A percentile compares a stretch with the other conserved stretches of the same genome.
phyloP scores from a whole-genome alignment of 2,888 invertebrate genomes.

The Hirtodrosophila trivittata region DNA sequence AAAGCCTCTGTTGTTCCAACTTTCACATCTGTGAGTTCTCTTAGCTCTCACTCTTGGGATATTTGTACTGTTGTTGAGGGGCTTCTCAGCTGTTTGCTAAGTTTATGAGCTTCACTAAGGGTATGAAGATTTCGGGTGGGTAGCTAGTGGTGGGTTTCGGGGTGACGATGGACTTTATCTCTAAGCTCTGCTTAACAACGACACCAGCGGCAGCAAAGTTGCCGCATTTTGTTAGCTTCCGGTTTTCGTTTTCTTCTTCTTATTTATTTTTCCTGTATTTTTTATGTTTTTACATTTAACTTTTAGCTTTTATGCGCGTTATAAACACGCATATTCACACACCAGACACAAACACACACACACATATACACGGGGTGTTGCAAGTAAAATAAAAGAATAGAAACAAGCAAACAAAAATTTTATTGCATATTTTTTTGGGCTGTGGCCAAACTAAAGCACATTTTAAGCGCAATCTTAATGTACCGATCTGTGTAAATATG shows the following conservation, averaged over 20 bases:
- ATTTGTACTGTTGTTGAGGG: constrained; percentile 15
- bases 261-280: constrained; percentile 7
- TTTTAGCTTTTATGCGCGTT: constrained; percentile 36
- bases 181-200: constrained; percentile 47
- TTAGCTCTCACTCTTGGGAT: too few relatives aligned
- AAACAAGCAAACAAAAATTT: constrained; percentile 10
- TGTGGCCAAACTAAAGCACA: constrained; percentile 10
- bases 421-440: constrained; percentile 41
- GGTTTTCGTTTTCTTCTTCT: constrained; percentile 12
- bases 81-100: constrained; percentile 45
- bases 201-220: constrained; percentile 45
- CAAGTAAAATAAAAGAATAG: constrained; percentile 10
- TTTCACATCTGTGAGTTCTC: too few relatives aligned
- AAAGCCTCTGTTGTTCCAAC: too few relatives aligned
- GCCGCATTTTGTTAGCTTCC: constrained; percentile 32
- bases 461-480: constrained; percentile 26
- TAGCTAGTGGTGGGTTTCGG: too few relatives aligned
- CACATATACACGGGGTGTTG: constrained; percentile 9
- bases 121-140: background rate
- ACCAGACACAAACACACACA: constrained; percentile 7
- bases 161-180: constrained; percentile 27
- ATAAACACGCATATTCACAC: constrained; percentile 29
- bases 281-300: constrained; percentile 25
- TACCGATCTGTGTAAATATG: constrained; percentile 30
- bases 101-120: constrained; percentile 16